Base-by-base conservation (phyloP, 2,797 vertebrate species). In the Limosa lapponica region DNA sequence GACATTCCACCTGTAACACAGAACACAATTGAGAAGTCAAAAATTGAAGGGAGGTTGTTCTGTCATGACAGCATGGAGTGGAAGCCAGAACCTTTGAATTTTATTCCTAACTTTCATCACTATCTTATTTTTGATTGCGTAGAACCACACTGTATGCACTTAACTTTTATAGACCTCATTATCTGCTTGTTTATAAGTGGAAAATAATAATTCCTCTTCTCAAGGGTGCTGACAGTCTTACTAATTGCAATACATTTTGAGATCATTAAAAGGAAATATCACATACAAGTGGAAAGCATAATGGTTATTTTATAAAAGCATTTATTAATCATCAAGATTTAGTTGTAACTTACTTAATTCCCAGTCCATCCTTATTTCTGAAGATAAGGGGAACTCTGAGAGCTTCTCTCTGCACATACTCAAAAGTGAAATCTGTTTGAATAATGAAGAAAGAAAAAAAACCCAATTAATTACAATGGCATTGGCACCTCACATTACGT, bases 391-490 rank as follows among this genome's bases (percentile, higher is more conserved):
- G 99, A 73, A 98, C 97, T 96, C 98, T 98, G 70, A 99, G 98
- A 66, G 99, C 99, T 97, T 99, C 99, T 97, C 97, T 99, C 96
- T 99, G 99, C 94, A 99, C 99, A 65, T 99, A 99, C 86, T 99
- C 99, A 98, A 99, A 99, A 57, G 99, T 99, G 96, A 99, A 99
- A 97, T 99, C 99, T 99, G 98, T 90, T 94, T 97, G 97, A 92
- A 97, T 61, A 97, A 89, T 55, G 70, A 94, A 93, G 89, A 64
- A 91, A 96, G 95, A 80, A 30, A 54, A 87, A 65, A 72, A 82
- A 44, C 57, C 37, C 75, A 92, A 18, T 90, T 75, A 83, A 69
- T 97, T 77, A 92, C 83, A 96, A 93, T 24, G 46, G 51, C 37
- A 44, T 91, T 89, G 79, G 91, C 90, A 91, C 80, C 59, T 95